Conservation (phyloP, 92 coral and sea anemone genomes). For the Meandrina meandrites region DNA sequence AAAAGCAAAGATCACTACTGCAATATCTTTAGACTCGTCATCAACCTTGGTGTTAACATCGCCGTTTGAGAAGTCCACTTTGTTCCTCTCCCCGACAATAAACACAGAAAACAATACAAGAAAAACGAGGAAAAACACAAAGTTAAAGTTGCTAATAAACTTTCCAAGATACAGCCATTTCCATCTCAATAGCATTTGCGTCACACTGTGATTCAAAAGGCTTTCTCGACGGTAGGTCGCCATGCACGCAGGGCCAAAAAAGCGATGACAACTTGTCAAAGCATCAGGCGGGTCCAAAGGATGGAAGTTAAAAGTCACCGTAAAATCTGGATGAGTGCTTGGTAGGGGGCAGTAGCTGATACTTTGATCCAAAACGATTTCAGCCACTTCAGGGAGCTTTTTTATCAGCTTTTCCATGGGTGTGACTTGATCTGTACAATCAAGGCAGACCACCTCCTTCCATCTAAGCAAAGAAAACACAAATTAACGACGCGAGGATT, state of each 20-base stretch:
- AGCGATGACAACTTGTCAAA: slow-evolving; percentile 10
- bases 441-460: slow-evolving; percentile 53
- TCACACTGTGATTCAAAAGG: slow-evolving; percentile 74
- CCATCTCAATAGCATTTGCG: slow-evolving; percentile 66
- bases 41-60: slow-evolving; percentile 40
- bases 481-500: not conserved
- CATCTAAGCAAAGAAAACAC: slow-evolving; percentile 46
- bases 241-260: slow-evolving; percentile 64
- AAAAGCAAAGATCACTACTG: slow-evolving; percentile 49
- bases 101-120: slow-evolving; percentile 64
- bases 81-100: slow-evolving; percentile 63
- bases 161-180: slow-evolving; percentile 85
- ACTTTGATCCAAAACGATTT: slow-evolving; percentile 78
- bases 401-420: slow-evolving; percentile 72
- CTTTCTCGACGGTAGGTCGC: slow-evolving; percentile 73
- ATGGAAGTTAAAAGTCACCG: slow-evolving; percentile 71
- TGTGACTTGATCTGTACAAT: slow-evolving; percentile 36
- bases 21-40: slow-evolving; percentile 26
- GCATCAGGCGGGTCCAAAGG: slow-evolving; percentile 73
- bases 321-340: slow-evolving; percentile 62
- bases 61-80: slow-evolving; percentile 41
- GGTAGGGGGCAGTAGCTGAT: slow-evolving; percentile 54
- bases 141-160: slow-evolving; percentile 55
- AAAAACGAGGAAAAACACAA: slow-evolving; percentile 49
- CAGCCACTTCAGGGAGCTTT: slow-evolving; percentile 74